These are phyloP conservation scores for Drosophila rufa DNA, from an alignment of 1,140 invertebrate species.

Conservation along the genomic window DNA sequence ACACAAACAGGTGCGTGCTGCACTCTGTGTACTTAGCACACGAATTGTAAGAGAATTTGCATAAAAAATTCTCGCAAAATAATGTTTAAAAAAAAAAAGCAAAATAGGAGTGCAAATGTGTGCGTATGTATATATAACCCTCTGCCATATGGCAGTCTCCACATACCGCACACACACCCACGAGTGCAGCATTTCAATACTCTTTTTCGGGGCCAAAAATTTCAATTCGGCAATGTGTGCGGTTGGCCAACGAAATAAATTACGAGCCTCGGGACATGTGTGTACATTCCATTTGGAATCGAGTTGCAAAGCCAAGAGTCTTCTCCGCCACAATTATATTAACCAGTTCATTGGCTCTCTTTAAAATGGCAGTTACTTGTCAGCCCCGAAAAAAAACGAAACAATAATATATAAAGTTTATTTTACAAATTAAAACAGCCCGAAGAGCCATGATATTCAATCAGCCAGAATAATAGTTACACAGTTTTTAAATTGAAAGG, in stretches of 20 bases:
- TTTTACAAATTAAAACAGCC: constrained; percentile 21
- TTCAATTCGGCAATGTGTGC: constrained; percentile 22
- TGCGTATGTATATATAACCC: constrained; percentile 20
- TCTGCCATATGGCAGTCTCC: constrained; percentile 20
- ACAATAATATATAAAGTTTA: neutral
- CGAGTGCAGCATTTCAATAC: constrained; percentile 21
- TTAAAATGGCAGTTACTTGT: constrained; percentile 9
- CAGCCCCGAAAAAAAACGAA: neutral
- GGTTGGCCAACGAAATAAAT: constrained; percentile 29
- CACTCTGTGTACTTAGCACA: constrained; percentile 70
- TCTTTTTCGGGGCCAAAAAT: constrained; percentile 22
- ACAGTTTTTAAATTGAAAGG: constrained; percentile 1
- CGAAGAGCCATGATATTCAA: constrained; percentile 18
- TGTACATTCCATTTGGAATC: constrained; percentile 34
- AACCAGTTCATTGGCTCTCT: constrained; percentile 25
- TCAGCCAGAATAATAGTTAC: constrained; percentile 8
- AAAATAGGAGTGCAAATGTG: constrained; percentile 22
- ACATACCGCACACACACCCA: neutral
- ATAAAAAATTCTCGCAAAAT: constrained; percentile 67
- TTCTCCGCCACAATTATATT: constrained; percentile 24
- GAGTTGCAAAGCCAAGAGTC: constrained; percentile 37
- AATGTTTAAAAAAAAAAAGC: constrained; percentile 34
- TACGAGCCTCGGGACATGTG: constrained; percentile 36
- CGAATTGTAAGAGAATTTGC: constrained; percentile 75
- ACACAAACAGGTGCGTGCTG: constrained; percentile 62